Base-by-base conservation (phyloP, 2,888 invertebrate species). In the Macrophya alboannulata region DNA sequence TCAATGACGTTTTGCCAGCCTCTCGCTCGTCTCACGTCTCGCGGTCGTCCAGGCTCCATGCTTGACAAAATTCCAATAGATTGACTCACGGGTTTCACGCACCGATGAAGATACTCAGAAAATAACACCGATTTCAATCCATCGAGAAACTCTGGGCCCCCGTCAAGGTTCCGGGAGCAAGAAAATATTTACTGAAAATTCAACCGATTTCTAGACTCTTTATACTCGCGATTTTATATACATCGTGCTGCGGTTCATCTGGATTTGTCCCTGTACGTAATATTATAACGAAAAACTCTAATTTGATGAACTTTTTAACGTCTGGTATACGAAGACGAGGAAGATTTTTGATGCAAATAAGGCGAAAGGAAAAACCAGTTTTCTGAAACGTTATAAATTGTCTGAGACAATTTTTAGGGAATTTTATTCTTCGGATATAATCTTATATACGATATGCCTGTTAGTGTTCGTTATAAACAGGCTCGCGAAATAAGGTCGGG, bases 1-100 rank as follows among this genome's bases (percentile, higher is more conserved):
- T 74, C 72, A 74, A 74, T 74, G 72, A 74, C 72, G 72, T 74
- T 74, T 21, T 68, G 17, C 37, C 37, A 68, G 68, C 68, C 68
- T 68, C 37, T 68, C 37, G 37, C 17, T 15, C 55, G 0, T 68
- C 68, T 68, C 68, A 68, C 68, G 68, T 68, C 68, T 68, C 68
- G 68, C 37, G 68, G 37, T 68, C 37, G 37, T 68, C 37, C 37
- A 31, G 68, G 68, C 37, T 68, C 68, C 37, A 62, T 62, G 62
- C 62, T 62, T 62, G 71, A 71, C 71, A 71, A 71, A 71, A 71
- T 74, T 74, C 45, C 72, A 15, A 21, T 21, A 25, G 31, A 74
- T 74, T 74, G 72, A 45, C 72, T 74, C 71, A 71, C 71, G 37
- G 71, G 37, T 71, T 71, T 71, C 71, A 71, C 71, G 40, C 40